A percentile compares a stretch with the other conserved stretches of the same genome.
Conservation (phyloP, 1,140 invertebrate species). For the Drosophila biarmipes region DNA sequence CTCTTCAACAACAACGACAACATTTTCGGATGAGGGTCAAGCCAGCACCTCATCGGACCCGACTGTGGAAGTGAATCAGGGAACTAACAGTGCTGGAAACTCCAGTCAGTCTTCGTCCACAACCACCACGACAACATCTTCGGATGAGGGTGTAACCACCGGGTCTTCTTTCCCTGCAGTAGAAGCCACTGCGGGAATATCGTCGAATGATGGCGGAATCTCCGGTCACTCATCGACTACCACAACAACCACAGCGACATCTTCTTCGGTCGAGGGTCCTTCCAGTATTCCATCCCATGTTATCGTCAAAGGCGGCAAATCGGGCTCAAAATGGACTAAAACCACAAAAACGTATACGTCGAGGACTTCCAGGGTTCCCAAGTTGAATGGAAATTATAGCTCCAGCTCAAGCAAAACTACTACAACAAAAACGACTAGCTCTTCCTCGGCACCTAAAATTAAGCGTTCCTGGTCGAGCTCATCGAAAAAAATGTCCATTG, state of each 20-base stretch:
- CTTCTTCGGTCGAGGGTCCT: background rate
- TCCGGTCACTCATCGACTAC: background rate
- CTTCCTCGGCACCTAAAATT: background rate
- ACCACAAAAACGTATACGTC: constrained; percentile 28
- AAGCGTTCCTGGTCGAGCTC: background rate
- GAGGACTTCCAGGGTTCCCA: constrained; percentile 1
- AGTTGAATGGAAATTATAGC: background rate
- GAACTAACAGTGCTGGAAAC: too few relatives aligned
- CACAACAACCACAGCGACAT: background rate
- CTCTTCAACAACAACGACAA: too few relatives aligned
- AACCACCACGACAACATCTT: background rate
- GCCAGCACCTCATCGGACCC: too few relatives aligned
- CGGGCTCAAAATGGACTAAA: constrained; percentile 2
- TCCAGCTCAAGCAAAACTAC: constrained; percentile 2
- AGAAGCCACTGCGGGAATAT: background rate
- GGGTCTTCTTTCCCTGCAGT: background rate
- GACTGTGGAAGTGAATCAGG: too few relatives aligned
- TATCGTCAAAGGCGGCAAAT: background rate
- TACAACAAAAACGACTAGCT: constrained; percentile 13
- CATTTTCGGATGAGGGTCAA: too few relatives aligned
- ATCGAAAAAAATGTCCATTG: background rate
- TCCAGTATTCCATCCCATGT: background rate
- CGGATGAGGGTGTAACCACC: background rate
- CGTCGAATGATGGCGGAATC: background rate
- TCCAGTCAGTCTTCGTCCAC: too few relatives aligned